Evolutionary conservation across 1,140 invertebrate genomes (phyloP).

Genomic region (Bombus haemorrhoidalis): DNA sequence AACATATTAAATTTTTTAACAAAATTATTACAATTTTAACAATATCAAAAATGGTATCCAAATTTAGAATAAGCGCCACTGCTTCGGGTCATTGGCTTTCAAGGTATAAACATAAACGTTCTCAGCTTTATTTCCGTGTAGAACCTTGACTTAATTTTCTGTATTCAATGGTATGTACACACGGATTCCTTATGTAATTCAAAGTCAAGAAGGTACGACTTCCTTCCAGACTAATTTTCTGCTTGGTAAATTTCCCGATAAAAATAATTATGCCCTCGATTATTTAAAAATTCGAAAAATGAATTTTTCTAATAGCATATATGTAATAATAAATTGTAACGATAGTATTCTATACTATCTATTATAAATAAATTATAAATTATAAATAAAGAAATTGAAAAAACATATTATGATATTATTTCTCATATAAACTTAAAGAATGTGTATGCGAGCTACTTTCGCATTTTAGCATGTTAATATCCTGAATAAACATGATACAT

Average conservation of each 20-base stretch:
- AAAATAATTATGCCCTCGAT: not conserved
- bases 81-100: conserved; percentile 22
- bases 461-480: too few species aligned
- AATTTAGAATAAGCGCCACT: not conserved
- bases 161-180: not conserved
- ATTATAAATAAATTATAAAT: not conserved
- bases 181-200: conserved; percentile 39
- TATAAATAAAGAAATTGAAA: not conserved
- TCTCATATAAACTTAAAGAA: not conserved
- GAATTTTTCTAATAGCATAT: not conserved
- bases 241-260: conserved; percentile 3
- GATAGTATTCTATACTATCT: not conserved
- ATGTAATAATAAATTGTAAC: not conserved
- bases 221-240: conserved; percentile 13
- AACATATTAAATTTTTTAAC: not conserved
- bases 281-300: not conserved
- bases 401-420: not conserved
- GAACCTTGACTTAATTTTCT: conserved; percentile 34
- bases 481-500: not conserved
- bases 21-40: not conserved
- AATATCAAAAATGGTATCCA: not conserved
- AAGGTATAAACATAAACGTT: conserved; percentile 14
- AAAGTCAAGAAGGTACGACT: conserved; percentile 18
- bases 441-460: too few species aligned
- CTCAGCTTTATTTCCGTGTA: not conserved